phyloP scores from a whole-genome alignment of 2,113 vertebrate genomes.

The Camelus bactrianus region DNA sequence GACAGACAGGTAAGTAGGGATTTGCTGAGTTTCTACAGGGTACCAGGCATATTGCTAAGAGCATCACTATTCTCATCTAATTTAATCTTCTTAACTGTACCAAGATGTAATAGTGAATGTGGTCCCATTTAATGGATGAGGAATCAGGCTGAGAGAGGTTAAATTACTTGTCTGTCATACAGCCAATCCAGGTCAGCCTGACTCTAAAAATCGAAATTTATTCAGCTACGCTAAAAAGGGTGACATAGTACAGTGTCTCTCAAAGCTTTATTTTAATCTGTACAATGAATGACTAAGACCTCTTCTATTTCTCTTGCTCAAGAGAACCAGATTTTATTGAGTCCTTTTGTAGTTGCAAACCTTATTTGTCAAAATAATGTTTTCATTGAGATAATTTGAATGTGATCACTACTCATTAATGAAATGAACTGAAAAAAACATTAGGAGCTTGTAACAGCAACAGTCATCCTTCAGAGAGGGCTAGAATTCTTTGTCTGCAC shows the following conservation, averaged over 20 bases:
- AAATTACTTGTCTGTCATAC: background rate
- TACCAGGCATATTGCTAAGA: background rate
- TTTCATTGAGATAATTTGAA: conserved; percentile 32
- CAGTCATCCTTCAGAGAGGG: background rate
- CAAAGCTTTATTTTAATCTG: conserved; percentile 9
- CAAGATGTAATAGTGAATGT: background rate
- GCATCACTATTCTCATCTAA: background rate
- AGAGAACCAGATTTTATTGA: background rate
- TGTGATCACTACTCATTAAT: background rate
- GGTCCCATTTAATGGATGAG: background rate
- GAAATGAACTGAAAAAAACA: conserved; percentile 15
- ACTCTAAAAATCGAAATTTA: background rate
- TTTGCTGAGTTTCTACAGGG: background rate
- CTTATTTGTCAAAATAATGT: conserved; percentile 11
- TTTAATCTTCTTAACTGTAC: background rate
- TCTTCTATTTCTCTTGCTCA: conserved; percentile 17
- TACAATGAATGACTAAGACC: background rate
- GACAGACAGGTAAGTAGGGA: background rate
- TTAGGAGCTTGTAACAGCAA: background rate
- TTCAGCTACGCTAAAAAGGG: background rate
- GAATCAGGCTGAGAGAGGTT: background rate
- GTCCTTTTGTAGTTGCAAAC: background rate
- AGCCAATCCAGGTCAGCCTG: background rate
- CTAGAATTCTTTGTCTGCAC: background rate
- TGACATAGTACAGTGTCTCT: background rate